Conservation (phyloP, 2,113 vertebrate genomes). For the Psittacus erithacus region DNA sequence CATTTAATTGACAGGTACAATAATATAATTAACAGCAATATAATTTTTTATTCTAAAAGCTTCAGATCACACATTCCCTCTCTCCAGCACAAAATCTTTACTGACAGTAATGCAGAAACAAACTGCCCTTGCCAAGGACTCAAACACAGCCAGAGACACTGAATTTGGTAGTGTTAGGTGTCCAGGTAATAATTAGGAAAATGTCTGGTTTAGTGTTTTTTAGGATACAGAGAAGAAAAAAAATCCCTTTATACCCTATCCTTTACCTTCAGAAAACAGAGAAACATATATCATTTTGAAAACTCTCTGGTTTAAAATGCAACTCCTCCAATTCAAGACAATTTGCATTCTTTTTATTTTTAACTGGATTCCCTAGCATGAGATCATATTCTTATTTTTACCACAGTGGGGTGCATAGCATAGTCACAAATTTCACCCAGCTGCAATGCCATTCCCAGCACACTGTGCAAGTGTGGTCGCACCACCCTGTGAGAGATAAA, state of each 20-base stretch:
- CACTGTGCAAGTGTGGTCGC: neutral
- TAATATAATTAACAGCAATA: neutral
- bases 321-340: neutral
- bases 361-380: neutral
- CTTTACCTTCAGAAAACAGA: neutral
- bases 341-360: neutral
- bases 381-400: neutral
- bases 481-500: accelerated
- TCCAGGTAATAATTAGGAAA: neutral
- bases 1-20: neutral
- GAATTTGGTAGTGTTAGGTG: neutral
- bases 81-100: neutral
- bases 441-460: neutral
- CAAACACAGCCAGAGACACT: neutral
- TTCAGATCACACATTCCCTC: neutral
- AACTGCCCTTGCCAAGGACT: neutral
- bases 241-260: neutral
- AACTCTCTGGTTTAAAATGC: neutral
- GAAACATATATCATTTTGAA: neutral
- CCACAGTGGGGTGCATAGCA: neutral
- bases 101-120: neutral
- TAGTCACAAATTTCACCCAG: neutral
- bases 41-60: neutral
- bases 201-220: neutral
- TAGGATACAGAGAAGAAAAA: neutral